phyloP scores from a whole-genome alignment of 2,888 invertebrate genomes.

The Aphodius granarius region DNA sequence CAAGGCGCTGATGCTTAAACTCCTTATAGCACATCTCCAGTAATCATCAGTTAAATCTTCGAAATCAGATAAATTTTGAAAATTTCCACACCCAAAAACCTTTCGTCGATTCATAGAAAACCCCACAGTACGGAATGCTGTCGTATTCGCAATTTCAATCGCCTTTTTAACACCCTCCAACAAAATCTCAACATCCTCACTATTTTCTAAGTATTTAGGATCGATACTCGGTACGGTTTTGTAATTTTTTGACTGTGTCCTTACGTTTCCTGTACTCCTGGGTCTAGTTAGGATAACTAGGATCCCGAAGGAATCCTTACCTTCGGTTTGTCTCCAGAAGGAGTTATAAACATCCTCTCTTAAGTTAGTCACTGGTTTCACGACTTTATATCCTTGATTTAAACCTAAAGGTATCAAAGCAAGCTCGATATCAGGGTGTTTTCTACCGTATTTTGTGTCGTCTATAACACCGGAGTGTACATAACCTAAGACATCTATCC shows the following conservation, averaged over 20 bases:
- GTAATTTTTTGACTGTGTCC: conserved; percentile 59
- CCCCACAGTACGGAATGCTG: conserved; percentile 48
- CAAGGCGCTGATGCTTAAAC: conserved; percentile 40
- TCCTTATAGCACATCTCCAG: conserved; percentile 55
- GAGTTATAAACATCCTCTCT: conserved; percentile 20
- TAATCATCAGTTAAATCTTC: conserved; percentile 55
- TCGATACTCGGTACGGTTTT: conserved; percentile 61
- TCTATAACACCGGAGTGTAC: conserved; percentile 45
- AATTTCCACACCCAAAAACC: conserved; percentile 54
- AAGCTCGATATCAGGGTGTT: conserved; percentile 63
- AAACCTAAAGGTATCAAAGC: conserved; percentile 55
- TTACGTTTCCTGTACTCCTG: conserved; percentile 58
- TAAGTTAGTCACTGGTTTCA: conserved; percentile 54
- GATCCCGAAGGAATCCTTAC: conserved; percentile 15
- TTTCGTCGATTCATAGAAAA: conserved; percentile 47
- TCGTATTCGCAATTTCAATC: conserved; percentile 50
- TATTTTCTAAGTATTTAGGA: conserved; percentile 63
- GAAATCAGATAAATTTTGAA: conserved; percentile 30
- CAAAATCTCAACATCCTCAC: conserved; percentile 54
- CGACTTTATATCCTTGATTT: conserved; percentile 28
- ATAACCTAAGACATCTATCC: conserved; percentile 53
- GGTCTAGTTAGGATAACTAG: conserved; percentile 53
- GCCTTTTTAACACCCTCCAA: conserved; percentile 55
- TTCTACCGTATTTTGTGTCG: conserved; percentile 43
- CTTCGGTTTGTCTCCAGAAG: conserved; percentile 22